Evolutionary conservation across 2,797 vertebrate genomes (phyloP).

Genomic region (Artibeus lituratus): DNA sequence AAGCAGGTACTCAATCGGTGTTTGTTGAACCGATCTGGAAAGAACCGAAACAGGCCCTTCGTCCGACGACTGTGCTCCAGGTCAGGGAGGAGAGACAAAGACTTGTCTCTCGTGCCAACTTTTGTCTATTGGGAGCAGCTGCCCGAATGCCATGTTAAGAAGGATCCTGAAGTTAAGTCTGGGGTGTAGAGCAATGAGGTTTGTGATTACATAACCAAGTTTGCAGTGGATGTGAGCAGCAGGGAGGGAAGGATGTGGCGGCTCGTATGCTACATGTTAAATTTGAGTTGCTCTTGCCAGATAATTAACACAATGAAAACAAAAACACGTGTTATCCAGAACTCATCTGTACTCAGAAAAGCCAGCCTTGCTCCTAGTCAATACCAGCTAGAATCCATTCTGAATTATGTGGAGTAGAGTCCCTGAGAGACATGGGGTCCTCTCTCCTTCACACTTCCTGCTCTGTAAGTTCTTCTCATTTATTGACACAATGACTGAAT

Average conservation of each 20-base stretch:
- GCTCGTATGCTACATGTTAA: slow-evolving; percentile 39
- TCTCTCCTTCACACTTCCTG: neutral
- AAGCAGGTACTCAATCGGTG: neutral
- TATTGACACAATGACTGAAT: neutral
- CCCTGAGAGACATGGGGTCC: neutral
- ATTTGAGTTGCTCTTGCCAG: slow-evolving; percentile 27
- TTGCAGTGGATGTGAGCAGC: neutral
- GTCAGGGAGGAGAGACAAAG: neutral
- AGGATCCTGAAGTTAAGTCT: neutral
- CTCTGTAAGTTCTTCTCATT: neutral
- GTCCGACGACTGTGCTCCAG: neutral
- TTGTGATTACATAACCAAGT: slow-evolving; percentile 1
- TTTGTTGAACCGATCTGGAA: neutral
- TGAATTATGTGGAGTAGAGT: neutral
- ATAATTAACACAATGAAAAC: slow-evolving; percentile 51
- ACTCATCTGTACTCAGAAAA: neutral
- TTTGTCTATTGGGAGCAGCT: neutral
- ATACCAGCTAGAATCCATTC: neutral
- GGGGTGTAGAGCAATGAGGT: neutral
- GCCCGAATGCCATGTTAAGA: neutral
- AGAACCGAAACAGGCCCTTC: neutral
- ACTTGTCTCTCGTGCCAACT: neutral
- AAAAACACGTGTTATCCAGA: slow-evolving; percentile 54
- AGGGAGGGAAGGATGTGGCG: neutral
- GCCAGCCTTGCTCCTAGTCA: neutral